Evolutionary conservation across 1,140 invertebrate species (phyloP), one percentile per base, ranked within the genome.

Genomic region (Papilio dardanus): DNA sequence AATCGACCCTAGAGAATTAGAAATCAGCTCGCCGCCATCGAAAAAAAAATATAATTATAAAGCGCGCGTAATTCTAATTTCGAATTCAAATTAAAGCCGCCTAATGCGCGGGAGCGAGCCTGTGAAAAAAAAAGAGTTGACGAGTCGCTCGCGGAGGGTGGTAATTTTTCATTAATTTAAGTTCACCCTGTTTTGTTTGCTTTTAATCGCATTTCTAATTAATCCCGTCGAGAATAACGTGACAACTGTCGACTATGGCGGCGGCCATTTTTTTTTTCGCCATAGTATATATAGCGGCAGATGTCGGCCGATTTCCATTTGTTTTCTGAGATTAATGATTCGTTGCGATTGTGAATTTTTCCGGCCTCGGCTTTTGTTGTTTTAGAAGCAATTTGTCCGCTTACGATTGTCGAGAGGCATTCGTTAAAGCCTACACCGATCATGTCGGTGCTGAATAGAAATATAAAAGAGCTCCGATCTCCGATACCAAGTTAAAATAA

Each of bases 121-220:
- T 81, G 89, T 89, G 89, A 91, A 92, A 92, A 87, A 35, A 92
- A 93, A 92, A 93, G 92, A 92, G 91, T 92, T 92, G 91, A 92
- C 91, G 90, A 92, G 88, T 88, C 54, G 88, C 88, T 88, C 91
- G 86, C 89, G 78, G 90, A 91, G 91, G 92, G 92, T 93, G 92
- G 92, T 93, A 93, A 93, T 93, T 93, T 93, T 93, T 93, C 92
- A 92, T 93, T 92, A 92, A 92, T 93, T 93, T 93, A 93, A 92
- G 90, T 92, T 93, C 92, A 93, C 90, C 89, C 90, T 92, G 92
- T 93, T 93, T 93, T 93, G 92, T 93, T 93, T 93, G 92, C 90
- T 93, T 93, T 93, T 93, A 92, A 93, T 93, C 92, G 92, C 89
- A 93, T 93, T 93, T 93, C 92, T 93, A 93, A 93, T 93, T 93